phyloP scores from a whole-genome alignment of 2,888 invertebrate genomes.

The Willowsia nigromaculata region DNA sequence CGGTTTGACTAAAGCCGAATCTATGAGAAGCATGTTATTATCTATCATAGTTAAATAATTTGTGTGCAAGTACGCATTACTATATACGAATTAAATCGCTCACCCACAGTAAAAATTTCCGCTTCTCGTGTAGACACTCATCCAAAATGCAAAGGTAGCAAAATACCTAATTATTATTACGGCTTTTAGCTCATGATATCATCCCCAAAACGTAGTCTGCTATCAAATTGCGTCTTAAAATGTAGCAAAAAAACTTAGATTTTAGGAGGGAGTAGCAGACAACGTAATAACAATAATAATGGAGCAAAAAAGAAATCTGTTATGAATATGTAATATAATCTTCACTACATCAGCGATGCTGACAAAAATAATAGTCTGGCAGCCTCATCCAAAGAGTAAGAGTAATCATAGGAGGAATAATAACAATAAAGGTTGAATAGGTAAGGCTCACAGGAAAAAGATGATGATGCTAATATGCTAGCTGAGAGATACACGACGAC shows the following conservation, averaged over 20 bases:
- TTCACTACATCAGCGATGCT: not conserved
- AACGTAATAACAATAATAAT: conserved; percentile 5
- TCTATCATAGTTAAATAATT: not conserved
- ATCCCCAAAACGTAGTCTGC: not conserved
- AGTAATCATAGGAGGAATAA: conserved; percentile 13
- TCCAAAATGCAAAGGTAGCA: not conserved
- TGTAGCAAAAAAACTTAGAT: not conserved
- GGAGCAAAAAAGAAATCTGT: not conserved
- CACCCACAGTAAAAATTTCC: not conserved
- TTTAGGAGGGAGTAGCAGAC: not conserved
- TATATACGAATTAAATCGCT: not conserved
- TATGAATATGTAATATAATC: conserved; percentile 29
- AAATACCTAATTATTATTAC: not conserved
- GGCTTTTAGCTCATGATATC: not conserved
- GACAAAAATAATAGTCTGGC: conserved; percentile 39
- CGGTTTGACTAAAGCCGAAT: not conserved
- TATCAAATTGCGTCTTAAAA: conserved; percentile 21
- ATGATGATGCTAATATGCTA: conserved; percentile 20
- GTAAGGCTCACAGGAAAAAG: conserved; percentile 11
- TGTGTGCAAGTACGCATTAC: not conserved
- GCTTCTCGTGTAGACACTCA: not conserved
- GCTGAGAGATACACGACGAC: conserved; percentile 27
- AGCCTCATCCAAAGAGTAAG: not conserved
- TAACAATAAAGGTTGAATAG: conserved; percentile 23
- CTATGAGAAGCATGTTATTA: not conserved